Conservation (phyloP, 2,888 invertebrate species). For the Pandemis cinnamomeana region DNA sequence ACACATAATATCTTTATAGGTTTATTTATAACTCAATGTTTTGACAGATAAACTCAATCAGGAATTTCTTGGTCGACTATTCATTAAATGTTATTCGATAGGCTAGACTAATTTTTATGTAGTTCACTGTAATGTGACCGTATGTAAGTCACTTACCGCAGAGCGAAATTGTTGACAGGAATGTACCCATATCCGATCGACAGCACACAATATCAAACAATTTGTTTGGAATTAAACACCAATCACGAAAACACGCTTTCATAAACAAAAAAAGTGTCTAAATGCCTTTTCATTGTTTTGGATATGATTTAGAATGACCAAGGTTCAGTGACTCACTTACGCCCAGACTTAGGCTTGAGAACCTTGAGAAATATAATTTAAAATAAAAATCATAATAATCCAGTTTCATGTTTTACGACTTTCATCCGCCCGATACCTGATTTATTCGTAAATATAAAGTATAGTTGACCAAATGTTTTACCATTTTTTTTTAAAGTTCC, state of each 20-base stretch:
- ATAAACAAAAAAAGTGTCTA: not conserved
- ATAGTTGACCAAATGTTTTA: too few relatives aligned
- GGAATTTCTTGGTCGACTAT: too few relatives aligned
- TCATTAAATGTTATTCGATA: not conserved
- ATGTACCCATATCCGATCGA: constrained; percentile 6
- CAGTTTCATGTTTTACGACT: not conserved
- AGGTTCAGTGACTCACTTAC: not conserved
- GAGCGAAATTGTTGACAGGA: constrained; percentile 6
- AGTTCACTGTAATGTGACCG: not conserved
- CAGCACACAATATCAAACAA: not conserved
- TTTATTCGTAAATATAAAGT: too few relatives aligned
- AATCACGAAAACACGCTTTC: not conserved
- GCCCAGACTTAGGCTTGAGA: not conserved
- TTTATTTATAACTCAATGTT: too few relatives aligned
- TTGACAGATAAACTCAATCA: too few relatives aligned
- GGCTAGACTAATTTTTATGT: not conserved
- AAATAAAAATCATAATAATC: not conserved
- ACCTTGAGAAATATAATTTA: not conserved
- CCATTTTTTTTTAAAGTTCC: not conserved
- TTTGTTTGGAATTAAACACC: not conserved
- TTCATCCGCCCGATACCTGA: too few relatives aligned
- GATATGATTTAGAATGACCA: constrained; percentile 1
- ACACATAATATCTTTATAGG: too few relatives aligned
- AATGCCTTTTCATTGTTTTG: not conserved
- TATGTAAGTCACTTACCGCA: not conserved